Conservation (phyloP, 2,888 invertebrate genomes). For the Bellardia pandia region DNA sequence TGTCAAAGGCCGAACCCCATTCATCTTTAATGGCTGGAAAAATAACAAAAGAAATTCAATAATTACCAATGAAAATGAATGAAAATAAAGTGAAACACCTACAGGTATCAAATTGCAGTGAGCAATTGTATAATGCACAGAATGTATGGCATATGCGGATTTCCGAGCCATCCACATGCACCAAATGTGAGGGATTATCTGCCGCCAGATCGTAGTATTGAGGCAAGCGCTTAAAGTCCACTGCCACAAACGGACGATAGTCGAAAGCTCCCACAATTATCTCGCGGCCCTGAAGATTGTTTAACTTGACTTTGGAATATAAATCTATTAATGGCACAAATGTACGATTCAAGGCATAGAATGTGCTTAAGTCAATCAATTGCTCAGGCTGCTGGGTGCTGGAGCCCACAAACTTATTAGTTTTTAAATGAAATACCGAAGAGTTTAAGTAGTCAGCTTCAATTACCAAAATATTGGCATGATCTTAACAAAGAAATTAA, state of each 20-base stretch:
- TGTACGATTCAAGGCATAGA: constrained; percentile 66
- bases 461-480: constrained; percentile 79
- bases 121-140: constrained; percentile 84
- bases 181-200: constrained; percentile 65
- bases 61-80: background rate
- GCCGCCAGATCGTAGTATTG: constrained; percentile 74
- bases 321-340: constrained; percentile 59
- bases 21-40: constrained; percentile 83
- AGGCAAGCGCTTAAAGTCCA: constrained; percentile 77
- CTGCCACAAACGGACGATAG: constrained; percentile 80
- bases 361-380: constrained; percentile 76
- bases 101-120: constrained; percentile 81
- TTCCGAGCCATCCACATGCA: constrained; percentile 86
- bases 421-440: constrained; percentile 77
- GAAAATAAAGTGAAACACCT: constrained; percentile 27
- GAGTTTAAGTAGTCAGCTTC: constrained; percentile 74
- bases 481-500: constrained; percentile 75
- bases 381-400: constrained; percentile 66
- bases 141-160: constrained; percentile 82
- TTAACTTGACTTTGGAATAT: constrained; percentile 74
- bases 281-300: constrained; percentile 78
- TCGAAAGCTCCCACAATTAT: constrained; percentile 79
- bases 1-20: constrained; percentile 88
- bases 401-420: constrained; percentile 79
- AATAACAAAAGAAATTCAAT: background rate